Evolutionary conservation across 1,140 invertebrate species (phyloP), one percentile per base, ranked within the genome.

Genomic region (Papilio polyxenes): DNA sequence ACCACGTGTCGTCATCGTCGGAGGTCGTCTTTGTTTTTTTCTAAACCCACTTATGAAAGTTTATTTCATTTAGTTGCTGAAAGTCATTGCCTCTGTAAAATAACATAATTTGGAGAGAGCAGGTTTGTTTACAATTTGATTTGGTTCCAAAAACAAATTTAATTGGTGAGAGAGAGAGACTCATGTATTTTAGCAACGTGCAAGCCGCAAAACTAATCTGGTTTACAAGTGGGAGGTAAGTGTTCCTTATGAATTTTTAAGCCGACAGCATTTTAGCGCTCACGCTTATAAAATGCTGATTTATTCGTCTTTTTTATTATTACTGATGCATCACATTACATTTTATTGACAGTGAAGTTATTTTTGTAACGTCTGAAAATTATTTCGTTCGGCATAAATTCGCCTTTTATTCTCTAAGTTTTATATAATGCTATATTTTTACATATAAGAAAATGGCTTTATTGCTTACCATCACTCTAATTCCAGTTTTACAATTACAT

Each of bases 61-160:
- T 56, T 6, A 10, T 13, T 53, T 13, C 4, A 31, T n/a, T n/a
- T 62, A 62, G 59, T 62, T 23, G 44, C 17, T 17, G n/a, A n/a
- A n/a, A 11, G 11, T 20, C 17, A 53, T 53, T 76, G 48, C 75
- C 3, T 23, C 5, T 6, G 3, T 76, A 76, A 49, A 75, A 20
- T 17, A 49, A 48, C 48, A 51, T 15, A 13, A 23, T 76, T 76
- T 51, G 53, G 8, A 23, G 48, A 20, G 37, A n/a, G 10, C 72
- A 75, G 37, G 40, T 75, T 75, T 76, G 75, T 76, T 76, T 76
- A 53, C 20, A 23, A 6, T 76, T 76, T 76, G 75, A 76, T 7
- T 76, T 76, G 75, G 75, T 53, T 76, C 75, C 75, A 76, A 76
- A 37, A 76, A 76, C 75, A 48, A 74, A 74, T 74, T 74, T 75